Conservation (phyloP, 1,140 invertebrate genomes). For the Megathymus violae region DNA sequence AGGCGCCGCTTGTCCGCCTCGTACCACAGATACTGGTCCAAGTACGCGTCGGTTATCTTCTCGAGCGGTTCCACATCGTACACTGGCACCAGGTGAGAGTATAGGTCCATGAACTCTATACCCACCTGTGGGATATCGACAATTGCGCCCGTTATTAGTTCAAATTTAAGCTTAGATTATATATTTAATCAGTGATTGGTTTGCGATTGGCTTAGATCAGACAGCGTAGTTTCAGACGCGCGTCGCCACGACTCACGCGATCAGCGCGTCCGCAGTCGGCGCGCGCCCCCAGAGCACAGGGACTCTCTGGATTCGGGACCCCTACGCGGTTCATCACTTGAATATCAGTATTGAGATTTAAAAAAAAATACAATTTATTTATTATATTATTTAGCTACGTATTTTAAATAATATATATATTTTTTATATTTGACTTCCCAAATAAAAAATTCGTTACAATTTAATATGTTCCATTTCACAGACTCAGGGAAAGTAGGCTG, state of each 20-base stretch:
- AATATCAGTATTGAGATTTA: too few species aligned
- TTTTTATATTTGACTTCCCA: too few species aligned
- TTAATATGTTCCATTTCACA: too few species aligned
- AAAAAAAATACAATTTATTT: too few species aligned
- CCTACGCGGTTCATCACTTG: conserved; percentile 89
- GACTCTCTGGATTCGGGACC: conserved; percentile 87
- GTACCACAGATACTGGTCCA: conserved; percentile 99
- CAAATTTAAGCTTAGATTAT: too few species aligned
- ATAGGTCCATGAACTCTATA: conserved; percentile 99
- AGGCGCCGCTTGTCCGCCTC: conserved; percentile 98
- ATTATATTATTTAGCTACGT: too few species aligned
- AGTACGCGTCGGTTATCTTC: conserved; percentile 99
- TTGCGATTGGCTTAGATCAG: too few species aligned
- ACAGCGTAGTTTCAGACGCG: conserved; percentile 60
- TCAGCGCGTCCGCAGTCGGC: conserved; percentile 48
- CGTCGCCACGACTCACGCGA: conserved; percentile 42
- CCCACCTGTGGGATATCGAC: conserved; percentile 87
- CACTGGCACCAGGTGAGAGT: conserved; percentile 99
- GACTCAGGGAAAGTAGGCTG: too few species aligned
- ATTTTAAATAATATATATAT: too few species aligned
- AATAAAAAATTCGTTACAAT: too few species aligned
- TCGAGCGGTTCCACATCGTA: conserved; percentile 99
- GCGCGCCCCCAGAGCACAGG: conserved; percentile 84
- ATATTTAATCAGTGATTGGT: too few species aligned
- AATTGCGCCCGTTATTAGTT: too few species aligned